Conservation (phyloP, 2,797 vertebrate species). For the Galaxias olidus region DNA sequence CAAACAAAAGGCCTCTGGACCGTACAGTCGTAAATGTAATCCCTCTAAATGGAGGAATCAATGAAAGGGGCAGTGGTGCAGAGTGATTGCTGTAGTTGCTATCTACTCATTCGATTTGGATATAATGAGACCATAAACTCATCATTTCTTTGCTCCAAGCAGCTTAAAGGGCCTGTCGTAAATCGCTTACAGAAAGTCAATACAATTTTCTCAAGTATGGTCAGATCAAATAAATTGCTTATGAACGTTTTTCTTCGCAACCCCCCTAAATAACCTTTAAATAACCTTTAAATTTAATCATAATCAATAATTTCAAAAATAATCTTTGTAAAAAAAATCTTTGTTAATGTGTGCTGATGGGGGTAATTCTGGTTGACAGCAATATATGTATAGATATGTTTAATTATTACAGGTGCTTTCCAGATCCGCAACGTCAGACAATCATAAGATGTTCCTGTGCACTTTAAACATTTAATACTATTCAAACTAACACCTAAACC, state of each 20-base stretch:
- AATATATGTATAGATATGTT: not conserved
- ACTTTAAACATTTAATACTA: no score
- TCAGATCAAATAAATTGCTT: no score
- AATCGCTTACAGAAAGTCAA: constrained; percentile 36
- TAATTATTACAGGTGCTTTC: not conserved
- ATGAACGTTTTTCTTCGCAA: no score
- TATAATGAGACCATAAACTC: constrained; percentile 19
- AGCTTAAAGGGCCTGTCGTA: constrained; percentile 23
- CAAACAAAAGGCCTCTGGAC: not conserved
- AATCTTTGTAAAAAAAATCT: no score
- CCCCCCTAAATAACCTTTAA: no score
- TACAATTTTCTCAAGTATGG: constrained; percentile 30
- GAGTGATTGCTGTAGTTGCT: constrained; percentile 5
- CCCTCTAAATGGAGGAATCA: constrained; percentile 36
- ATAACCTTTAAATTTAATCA: no score
- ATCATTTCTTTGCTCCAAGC: constrained; percentile 38
- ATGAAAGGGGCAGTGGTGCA: constrained; percentile 28
- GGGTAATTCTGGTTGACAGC: not conserved
- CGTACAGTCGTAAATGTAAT: not conserved
- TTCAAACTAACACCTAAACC: no score
- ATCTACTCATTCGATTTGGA: constrained; percentile 17
- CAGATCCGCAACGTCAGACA: no score
- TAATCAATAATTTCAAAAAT: no score
- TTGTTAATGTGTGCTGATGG: no score
- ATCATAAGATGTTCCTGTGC: no score